Conservation (phyloP, 2,113 vertebrate genomes). For the Pedetes capensis region DNA sequence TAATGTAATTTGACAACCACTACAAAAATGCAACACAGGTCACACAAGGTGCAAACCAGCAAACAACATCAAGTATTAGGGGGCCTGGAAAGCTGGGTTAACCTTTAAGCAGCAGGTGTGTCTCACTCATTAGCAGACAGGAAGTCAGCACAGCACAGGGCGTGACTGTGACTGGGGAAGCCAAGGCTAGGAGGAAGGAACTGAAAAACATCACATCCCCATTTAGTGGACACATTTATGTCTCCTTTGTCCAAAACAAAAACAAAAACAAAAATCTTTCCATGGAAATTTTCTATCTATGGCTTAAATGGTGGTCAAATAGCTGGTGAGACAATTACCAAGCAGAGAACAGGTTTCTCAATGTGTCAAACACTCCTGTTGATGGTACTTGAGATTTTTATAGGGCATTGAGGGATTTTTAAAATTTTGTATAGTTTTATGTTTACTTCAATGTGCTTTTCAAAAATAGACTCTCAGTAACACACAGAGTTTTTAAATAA, state of each 20-base stretch:
- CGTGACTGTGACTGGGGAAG: not conserved
- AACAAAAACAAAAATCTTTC: not conserved
- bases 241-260: constrained; percentile 4
- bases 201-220: constrained; percentile 29
- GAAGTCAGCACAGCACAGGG: not conserved
- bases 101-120: constrained; percentile 1
- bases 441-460: not conserved
- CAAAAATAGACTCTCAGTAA: not conserved
- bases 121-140: constrained; percentile 7
- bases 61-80: not conserved
- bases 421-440: not conserved
- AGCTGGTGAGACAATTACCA: not conserved
- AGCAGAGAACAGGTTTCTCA: not conserved
- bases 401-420: not conserved
- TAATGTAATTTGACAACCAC: not conserved
- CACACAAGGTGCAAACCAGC: not conserved
- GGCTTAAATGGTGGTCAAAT: not conserved
- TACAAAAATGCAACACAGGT: not conserved
- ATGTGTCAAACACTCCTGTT: accelerated
- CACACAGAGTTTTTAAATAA: not conserved
- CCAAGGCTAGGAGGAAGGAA: not conserved
- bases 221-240: not conserved
- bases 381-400: not conserved
- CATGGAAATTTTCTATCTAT: not conserved
- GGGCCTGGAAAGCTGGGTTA: not conserved